phyloP scores from a whole-genome alignment of 2,113 vertebrate species.

The Thinocorus orbignyianus region DNA sequence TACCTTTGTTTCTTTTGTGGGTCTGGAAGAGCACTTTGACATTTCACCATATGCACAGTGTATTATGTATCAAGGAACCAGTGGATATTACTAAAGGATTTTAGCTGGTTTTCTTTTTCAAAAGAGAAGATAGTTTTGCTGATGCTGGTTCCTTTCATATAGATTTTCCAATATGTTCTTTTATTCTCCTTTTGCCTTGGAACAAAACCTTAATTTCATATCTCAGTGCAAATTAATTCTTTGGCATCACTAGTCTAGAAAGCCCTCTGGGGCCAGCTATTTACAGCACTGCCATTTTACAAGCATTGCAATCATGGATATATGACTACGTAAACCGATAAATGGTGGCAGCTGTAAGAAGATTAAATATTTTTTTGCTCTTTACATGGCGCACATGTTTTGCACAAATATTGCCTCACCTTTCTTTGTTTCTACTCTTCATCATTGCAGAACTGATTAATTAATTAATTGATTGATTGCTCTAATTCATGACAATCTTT shows the following conservation, averaged over 20 bases:
- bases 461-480: background rate
- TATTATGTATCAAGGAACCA: constrained; percentile 30
- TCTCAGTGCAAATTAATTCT: background rate
- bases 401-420: background rate
- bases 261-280: background rate
- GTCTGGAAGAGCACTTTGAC: constrained; percentile 42
- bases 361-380: background rate
- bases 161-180: background rate
- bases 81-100: background rate
- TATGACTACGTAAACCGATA: constrained; percentile 11
- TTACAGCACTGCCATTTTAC: constrained; percentile 6
- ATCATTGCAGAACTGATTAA: background rate
- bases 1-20: constrained; percentile 65
- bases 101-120: background rate
- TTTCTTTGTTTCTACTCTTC: background rate
- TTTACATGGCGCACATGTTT: background rate
- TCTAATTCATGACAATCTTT: background rate
- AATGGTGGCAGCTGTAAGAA: background rate
- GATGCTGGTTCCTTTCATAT: background rate
- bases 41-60: constrained; percentile 30
- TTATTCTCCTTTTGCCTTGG: background rate
- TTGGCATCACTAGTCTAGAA: background rate
- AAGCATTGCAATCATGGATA: background rate
- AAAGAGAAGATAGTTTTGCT: background rate
- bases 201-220: background rate